phyloP scores from a whole-genome alignment of 1,140 invertebrate genomes.

The Bradynema listronoti region DNA sequence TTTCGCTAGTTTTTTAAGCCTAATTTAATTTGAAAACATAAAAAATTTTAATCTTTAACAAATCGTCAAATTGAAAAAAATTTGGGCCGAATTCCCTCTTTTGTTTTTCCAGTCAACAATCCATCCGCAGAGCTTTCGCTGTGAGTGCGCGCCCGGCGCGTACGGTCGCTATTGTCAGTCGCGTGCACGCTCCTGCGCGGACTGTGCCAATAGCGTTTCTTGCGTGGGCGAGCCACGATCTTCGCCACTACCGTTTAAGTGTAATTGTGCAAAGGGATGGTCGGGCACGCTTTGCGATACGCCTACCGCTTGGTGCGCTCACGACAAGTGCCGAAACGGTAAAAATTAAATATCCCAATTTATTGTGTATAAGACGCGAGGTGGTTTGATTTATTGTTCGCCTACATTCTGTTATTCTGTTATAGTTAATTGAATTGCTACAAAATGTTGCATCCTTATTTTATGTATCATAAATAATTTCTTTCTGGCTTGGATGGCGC shows the following conservation, averaged over 20 bases:
- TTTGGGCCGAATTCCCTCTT: too few species aligned
- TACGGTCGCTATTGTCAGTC: conserved; percentile 28
- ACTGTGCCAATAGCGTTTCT: conserved; percentile 30
- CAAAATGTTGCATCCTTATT: too few species aligned
- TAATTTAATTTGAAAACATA: not conserved
- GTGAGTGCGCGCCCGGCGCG: conserved; percentile 11
- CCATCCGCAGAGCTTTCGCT: conserved; percentile 16
- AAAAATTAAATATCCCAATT: not conserved
- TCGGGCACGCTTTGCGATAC: conserved; percentile 13
- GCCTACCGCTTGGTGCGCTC: not conserved
- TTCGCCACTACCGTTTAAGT: conserved; percentile 13
- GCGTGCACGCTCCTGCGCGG: conserved; percentile 12
- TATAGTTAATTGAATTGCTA: not conserved
- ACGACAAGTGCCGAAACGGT: conserved; percentile 22
- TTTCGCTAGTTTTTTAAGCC: conserved; percentile 2
- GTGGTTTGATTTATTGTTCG: not conserved
- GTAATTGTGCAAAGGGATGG: conserved; percentile 24
- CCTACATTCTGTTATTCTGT: conserved; percentile 6
- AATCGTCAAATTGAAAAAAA: not conserved
- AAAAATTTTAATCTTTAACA: conserved; percentile 5
- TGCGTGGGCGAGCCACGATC: conserved; percentile 1
- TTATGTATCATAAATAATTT: too few species aligned
- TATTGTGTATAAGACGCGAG: conserved; percentile 3
- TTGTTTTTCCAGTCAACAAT: too few species aligned
- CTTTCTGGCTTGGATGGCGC: too few species aligned